Conservation (phyloP, 2,113 vertebrate genomes). For the Antennarius striatus region DNA sequence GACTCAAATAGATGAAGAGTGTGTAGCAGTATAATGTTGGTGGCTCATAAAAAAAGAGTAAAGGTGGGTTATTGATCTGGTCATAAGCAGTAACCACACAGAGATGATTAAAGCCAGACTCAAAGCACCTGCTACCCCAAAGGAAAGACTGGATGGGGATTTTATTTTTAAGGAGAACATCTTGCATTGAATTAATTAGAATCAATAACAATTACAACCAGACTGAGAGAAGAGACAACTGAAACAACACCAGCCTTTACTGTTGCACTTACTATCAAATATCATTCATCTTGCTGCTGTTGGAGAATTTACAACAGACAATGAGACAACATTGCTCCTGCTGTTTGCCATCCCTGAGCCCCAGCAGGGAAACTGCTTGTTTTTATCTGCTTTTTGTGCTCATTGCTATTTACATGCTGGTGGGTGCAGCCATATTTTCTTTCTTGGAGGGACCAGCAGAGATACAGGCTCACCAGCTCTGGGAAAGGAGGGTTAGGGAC, state of each 20-base stretch:
- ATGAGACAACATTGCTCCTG: constrained; percentile 29
- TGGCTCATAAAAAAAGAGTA: constrained; percentile 49
- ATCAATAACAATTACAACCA: too few relatives aligned
- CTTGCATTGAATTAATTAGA: too few relatives aligned
- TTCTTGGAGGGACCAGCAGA: constrained; percentile 86
- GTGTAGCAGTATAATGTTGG: constrained; percentile 13
- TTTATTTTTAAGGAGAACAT: too few relatives aligned
- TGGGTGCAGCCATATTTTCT: constrained; percentile 87
- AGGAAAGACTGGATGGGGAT: background rate
- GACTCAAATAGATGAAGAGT: background rate
- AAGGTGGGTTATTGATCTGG: constrained; percentile 54
- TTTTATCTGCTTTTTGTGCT: constrained; percentile 84
- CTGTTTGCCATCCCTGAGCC: constrained; percentile 17
- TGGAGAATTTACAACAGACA: constrained; percentile 1
- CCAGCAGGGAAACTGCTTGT: constrained; percentile 54
- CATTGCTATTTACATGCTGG: constrained; percentile 86
- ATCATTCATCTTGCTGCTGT: too few relatives aligned
- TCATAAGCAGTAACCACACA: constrained; percentile 48
- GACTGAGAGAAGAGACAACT: too few relatives aligned
- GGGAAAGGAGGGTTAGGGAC: constrained; percentile 82
- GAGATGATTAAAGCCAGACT: constrained; percentile 32
- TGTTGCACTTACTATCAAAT: too few relatives aligned
- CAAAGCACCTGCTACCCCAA: constrained; percentile 12
- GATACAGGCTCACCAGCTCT: constrained; percentile 82
- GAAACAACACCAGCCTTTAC: too few relatives aligned